phyloP scores from a whole-genome alignment of 2,113 vertebrate species.

The Atractosteus spatula region DNA sequence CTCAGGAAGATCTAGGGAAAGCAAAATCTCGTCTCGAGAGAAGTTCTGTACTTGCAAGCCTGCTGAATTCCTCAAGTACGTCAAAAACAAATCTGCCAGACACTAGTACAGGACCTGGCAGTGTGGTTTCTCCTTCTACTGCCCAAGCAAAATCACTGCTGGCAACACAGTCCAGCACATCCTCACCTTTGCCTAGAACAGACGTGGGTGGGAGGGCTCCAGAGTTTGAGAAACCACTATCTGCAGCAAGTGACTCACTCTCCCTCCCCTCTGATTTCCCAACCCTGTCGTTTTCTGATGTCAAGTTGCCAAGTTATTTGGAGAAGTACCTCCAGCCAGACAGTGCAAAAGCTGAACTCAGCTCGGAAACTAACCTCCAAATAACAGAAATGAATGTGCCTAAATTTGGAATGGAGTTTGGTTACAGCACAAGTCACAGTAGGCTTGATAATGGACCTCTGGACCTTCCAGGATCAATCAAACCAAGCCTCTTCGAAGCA shows the following conservation, averaged over 20 bases:
- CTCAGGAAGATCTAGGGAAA: constrained; percentile 37
- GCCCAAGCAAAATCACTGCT: constrained; percentile 18
- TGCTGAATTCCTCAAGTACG: constrained; percentile 58
- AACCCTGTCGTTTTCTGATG: constrained; percentile 58
- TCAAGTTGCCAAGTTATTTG: constrained; percentile 67
- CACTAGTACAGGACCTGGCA: constrained; percentile 53
- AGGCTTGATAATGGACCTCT: constrained; percentile 35
- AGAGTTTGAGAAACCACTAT: constrained; percentile 37
- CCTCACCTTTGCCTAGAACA: constrained; percentile 22
- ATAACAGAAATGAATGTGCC: constrained; percentile 27
- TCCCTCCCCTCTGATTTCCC: constrained; percentile 36
- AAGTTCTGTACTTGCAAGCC: constrained; percentile 83
- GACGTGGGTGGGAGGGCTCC: constrained; percentile 18
- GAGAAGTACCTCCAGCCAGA: constrained; percentile 70
- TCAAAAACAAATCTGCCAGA: constrained; percentile 60
- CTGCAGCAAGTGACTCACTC: constrained; percentile 35
- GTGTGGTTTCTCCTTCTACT: constrained; percentile 29
- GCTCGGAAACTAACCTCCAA: constrained; percentile 34
- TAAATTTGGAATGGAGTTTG: constrained; percentile 40
- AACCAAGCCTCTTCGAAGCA: constrained; percentile 41
- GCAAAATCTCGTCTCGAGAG: constrained; percentile 76
- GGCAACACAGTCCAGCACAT: constrained; percentile 21
- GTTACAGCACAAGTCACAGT: constrained; percentile 16
- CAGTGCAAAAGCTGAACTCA: constrained; percentile 44
- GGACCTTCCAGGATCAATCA: constrained; percentile 53